Base-by-base conservation (phyloP, 2,888 invertebrate genomes). In the Drosophila lacicola region DNA sequence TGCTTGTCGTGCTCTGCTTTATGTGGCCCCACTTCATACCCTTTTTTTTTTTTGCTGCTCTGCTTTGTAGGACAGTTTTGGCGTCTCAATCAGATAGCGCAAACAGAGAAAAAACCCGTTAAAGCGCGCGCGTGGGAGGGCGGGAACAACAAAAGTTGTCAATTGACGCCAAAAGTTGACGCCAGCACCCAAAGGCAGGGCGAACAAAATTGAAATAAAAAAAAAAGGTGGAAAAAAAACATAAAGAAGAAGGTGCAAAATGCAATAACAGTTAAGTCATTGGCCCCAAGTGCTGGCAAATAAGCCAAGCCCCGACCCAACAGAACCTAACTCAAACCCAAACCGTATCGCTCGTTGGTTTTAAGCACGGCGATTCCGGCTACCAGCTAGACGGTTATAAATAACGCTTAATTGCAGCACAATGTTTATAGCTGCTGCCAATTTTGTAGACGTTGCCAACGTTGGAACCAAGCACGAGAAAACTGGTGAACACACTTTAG, bases 351-450 rank as follows among this genome's bases (percentile, higher is more conserved):
- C 70, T 56, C 51, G 73, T 36, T 50, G 74, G 70, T 42, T 56
- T 74, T 51, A 55, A 65, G 51, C 60, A 56, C 41, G 78, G 49
- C 70, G 61, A 46, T 60, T 69, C 49, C 60, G 65, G 46, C 62
- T 65, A 45, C 57, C 42, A 53, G 69, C 71, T 82, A 90, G 90
- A 90, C 86, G 89, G 78, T 86, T 87, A 90, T 90, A 90, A 90
- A 90, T 90, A 90, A 90, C 88, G 72, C 88, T 90, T 90, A 90
- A 90, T 90, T 90, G 91, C 91, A 76, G 78, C 73, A 74, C 81
- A 85, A 88, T 85, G 81, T 80, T 80, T 80, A 78, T 78, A 63
- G 80, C 72, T 49, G 33, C 76, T 80, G 85, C 87, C 89, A 85
- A 84, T 82, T 83, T 82, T 55, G 66, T 45, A 71, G 75, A 83